A percentile compares a stretch with the other conserved stretches of the same genome.
Evolutionary conservation across 2,113 vertebrate species (phyloP).

Genomic region (Microtus montanus): DNA sequence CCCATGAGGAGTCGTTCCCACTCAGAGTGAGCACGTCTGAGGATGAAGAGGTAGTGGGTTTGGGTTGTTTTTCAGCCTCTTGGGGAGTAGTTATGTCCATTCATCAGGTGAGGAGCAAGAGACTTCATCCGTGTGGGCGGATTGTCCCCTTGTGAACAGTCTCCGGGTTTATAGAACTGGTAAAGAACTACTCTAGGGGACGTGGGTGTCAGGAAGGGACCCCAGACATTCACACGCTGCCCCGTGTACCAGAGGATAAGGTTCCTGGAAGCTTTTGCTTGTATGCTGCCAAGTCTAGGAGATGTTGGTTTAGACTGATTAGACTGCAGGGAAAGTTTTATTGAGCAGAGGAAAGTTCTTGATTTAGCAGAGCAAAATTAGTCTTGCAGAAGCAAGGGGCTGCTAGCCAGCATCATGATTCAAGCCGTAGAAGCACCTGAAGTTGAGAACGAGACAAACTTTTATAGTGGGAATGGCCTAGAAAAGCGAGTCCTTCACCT

Average conservation of each 20-base stretch:
- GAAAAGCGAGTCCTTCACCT: neutral
- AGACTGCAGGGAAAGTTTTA: constrained; percentile 51
- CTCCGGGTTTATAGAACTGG: neutral
- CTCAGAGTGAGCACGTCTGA: neutral
- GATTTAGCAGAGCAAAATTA: constrained; percentile 10
- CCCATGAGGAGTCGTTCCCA: neutral
- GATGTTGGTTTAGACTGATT: constrained; percentile 45
- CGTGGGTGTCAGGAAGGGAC: neutral
- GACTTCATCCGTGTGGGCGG: neutral
- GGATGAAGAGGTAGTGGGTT: neutral
- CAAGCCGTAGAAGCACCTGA: neutral
- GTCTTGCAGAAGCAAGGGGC: neutral
- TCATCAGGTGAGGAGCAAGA: constrained; percentile 25
- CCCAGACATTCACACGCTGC: neutral
- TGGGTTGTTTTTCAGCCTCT: constrained; percentile 12
- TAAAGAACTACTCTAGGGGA: neutral
- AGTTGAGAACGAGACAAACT: neutral
- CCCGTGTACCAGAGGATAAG: neutral
- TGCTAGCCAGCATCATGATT: neutral
- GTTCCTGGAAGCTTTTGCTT: neutral
- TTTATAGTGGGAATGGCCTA: neutral
- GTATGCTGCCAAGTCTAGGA: neutral
- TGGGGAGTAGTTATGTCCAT: neutral
- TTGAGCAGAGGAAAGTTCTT: neutral
- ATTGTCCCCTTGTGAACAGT: neutral